Conservation (phyloP, 2,113 vertebrate species). For the Calyptomena viridis region DNA sequence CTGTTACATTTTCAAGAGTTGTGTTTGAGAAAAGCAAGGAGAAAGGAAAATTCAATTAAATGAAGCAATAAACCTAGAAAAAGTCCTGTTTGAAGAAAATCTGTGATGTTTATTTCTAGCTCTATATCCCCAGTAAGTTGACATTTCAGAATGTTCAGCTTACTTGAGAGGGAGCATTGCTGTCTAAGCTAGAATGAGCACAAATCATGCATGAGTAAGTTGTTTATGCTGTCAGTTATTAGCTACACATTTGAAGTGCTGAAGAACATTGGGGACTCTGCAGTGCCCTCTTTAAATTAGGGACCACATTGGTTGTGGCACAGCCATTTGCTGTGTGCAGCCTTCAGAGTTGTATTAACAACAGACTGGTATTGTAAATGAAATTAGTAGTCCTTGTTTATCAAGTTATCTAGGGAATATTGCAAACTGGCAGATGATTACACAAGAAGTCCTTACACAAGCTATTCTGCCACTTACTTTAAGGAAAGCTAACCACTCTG, state of each 20-base stretch:
- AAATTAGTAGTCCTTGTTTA: neutral
- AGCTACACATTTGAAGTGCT: neutral
- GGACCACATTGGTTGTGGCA: rapidly evolving
- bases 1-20: neutral
- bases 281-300: neutral
- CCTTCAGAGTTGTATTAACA: neutral
- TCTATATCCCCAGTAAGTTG: rapidly evolving
- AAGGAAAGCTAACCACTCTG: neutral
- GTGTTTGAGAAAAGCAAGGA: neutral
- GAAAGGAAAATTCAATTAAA: neutral
- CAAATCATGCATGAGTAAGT: slow-evolving; percentile 11
- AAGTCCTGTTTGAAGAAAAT: neutral
- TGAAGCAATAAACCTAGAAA: neutral
- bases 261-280: neutral
- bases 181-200: neutral
- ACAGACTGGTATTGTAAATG: neutral
- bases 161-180: neutral
- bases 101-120: neutral
- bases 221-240: neutral
- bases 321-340: neutral
- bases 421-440: neutral
- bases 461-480: neutral
- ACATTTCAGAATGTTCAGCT: neutral
- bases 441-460: neutral
- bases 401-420: neutral